Evolutionary conservation across 2,888 invertebrate species (phyloP), one percentile per base, ranked within the genome.

Genomic region (Lumbricus terrestris): DNA sequence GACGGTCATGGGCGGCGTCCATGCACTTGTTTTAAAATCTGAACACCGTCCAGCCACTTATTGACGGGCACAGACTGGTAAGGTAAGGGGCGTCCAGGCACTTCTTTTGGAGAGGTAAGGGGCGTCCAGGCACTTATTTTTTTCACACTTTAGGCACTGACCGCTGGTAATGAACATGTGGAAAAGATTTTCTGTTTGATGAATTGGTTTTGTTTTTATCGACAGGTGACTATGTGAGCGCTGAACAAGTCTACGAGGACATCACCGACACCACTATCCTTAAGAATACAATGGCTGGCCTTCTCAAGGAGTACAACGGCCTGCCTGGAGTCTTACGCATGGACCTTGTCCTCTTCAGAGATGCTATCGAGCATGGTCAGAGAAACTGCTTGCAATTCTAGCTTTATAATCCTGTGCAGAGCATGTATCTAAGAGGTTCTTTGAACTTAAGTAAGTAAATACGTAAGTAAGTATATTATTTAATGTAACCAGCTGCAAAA

Each of bases 291-390:
- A 96, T 96, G 93, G 92, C 95, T 69, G 95, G 95, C 89, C 96
- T 96, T 93, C 95, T 97, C 95, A 96, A 96, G 88, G 97, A 97
- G 93, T 97, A 97, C 95, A 98, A 98, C 95, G 96, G 96, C 89
- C 96, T 96, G 20, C 97, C 97, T 0, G 97, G 97, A 1, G 96
- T 97, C 38, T 96, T 97, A 6, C 96, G 96, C 93, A 96, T 98
- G 96, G 97, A 97, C 94, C 95, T 98, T 91, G 97, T 98, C 15
- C 96, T 98, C 91, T 98, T 98, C 95, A 96, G 96, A 93, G 97
- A 98, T 94, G 98, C 98, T 20, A 96, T 98, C 88, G 97, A 97
- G 93, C 98, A 98, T 95, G 93, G 95, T 95, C 90, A 54, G 33
- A 69, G n/a, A 69, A n/a, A 69, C n/a, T 69, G n/a, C 29, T n/a